Percentiles rank a stretch among this genome's conserved stretches.
phyloP scores from a whole-genome alignment of 2,888 invertebrate genomes.

The Tanytarsus gracilentus region DNA sequence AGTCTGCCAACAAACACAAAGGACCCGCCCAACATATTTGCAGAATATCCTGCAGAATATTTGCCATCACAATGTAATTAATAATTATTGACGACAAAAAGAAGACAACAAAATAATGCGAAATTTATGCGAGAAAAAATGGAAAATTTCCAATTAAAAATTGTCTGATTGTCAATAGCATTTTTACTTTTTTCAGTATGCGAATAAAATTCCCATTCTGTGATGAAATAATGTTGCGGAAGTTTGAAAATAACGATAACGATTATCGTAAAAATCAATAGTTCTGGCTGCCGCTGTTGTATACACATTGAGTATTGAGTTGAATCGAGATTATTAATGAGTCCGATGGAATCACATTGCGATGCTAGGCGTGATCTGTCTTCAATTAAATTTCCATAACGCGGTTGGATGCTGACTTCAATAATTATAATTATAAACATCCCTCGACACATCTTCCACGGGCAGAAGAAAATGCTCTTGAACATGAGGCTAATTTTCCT shows the following conservation, averaged over 20 bases:
- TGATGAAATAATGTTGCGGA: constrained; percentile 16
- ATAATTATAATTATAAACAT: not conserved
- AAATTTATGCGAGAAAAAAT: not conserved
- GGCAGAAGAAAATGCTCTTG: too few species aligned
- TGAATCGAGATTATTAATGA: too few species aligned
- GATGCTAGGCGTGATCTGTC: not conserved
- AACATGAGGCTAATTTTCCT: not conserved
- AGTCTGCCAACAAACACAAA: not conserved
- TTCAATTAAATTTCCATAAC: not conserved
- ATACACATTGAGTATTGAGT: too few species aligned
- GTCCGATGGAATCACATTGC: too few species aligned
- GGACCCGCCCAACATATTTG: too few species aligned
- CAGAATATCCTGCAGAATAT: too few species aligned
- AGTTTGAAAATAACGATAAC: not conserved
- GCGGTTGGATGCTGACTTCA: not conserved
- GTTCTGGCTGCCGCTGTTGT: not conserved
- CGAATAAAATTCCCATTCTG: not conserved
- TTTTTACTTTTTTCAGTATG: not conserved
- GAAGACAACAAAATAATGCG: too few species aligned
- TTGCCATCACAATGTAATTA: too few species aligned
- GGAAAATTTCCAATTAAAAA: constrained; percentile 21
- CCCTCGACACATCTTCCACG: not conserved
- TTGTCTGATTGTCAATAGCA: constrained; percentile 13
- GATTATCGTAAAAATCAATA: constrained; percentile 24
- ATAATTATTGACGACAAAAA: not conserved